A percentile compares a stretch with the other conserved stretches of the same genome.
These are phyloP conservation scores for Lophotriccus pileatus DNA, from an alignment of 2,797 vertebrate genomes.

Conservation along the genomic window DNA sequence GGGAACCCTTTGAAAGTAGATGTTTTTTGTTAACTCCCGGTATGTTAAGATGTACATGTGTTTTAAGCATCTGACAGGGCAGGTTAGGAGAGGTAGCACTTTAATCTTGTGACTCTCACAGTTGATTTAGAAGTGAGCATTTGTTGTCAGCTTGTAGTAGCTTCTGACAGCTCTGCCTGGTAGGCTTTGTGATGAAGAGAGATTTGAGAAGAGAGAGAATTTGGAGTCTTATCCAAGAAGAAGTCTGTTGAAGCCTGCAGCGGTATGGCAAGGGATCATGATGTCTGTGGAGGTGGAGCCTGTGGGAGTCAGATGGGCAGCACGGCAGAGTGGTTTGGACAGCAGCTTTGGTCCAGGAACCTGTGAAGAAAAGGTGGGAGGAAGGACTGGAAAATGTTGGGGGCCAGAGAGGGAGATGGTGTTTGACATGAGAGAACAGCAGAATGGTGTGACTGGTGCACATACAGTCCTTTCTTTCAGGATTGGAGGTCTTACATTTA, in stretches of 20 bases:
- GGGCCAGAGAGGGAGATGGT: background rate
- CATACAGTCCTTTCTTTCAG: background rate
- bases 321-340: background rate
- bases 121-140: background rate
- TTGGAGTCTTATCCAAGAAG: background rate
- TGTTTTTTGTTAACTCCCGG: background rate
- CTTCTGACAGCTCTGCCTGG: background rate
- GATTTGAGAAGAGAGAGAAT: background rate
- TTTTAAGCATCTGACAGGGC: background rate
- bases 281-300: background rate
- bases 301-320: background rate
- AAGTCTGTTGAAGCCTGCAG: background rate
- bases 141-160: background rate
- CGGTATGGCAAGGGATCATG: accelerated
- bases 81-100: background rate
- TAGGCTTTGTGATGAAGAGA: background rate
- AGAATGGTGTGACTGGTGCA: background rate
- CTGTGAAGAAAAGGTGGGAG: background rate
- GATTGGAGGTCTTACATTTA: background rate
- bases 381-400: background rate
- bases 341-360: background rate
- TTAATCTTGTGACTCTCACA: background rate
- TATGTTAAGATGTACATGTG: accelerated
- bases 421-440: background rate
- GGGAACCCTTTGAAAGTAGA: background rate